phyloP scores from a whole-genome alignment of 64 coral and sea anemone genomes.

The Pachyseris speciosa region DNA sequence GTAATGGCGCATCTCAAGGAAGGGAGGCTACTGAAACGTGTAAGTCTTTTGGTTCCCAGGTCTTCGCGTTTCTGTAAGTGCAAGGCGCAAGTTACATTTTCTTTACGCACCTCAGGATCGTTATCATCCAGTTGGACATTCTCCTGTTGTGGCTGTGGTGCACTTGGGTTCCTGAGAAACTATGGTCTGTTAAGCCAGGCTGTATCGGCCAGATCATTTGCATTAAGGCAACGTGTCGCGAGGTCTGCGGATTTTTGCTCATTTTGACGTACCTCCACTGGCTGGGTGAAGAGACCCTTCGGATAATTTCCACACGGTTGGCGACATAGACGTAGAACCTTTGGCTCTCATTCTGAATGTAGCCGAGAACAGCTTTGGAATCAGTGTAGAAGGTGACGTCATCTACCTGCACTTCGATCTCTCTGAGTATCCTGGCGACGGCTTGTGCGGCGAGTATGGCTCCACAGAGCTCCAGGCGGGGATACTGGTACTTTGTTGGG shows the following conservation, averaged over 20 bases:
- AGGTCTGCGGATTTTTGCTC: slow-evolving; percentile 44
- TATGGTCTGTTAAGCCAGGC: slow-evolving; percentile 32
- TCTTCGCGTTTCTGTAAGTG: not conserved
- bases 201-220: not conserved
- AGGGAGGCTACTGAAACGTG: slow-evolving; percentile 24
- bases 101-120: slow-evolving; percentile 43
- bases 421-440: not conserved
- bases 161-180: not conserved
- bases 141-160: not conserved
- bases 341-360: not conserved
- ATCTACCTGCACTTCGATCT: not conserved
- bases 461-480: not conserved
- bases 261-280: slow-evolving; percentile 57
- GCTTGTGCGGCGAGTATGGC: not conserved
- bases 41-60: slow-evolving; percentile 6
- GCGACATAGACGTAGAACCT: slow-evolving; percentile 45
- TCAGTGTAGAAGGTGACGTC: not conserved
- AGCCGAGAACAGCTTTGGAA: not conserved
- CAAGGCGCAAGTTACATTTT: not conserved
- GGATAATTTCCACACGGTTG: slow-evolving; percentile 43
- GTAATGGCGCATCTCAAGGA: slow-evolving; percentile 27
- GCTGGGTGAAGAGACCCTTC: slow-evolving; percentile 8
- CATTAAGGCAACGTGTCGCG: not conserved
- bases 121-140: not conserved
- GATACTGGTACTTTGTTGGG: too few relatives aligned